These are phyloP conservation scores for Axea sp. DNA, from an alignment of 2,888 invertebrate species.

Conservation along the genomic window DNA sequence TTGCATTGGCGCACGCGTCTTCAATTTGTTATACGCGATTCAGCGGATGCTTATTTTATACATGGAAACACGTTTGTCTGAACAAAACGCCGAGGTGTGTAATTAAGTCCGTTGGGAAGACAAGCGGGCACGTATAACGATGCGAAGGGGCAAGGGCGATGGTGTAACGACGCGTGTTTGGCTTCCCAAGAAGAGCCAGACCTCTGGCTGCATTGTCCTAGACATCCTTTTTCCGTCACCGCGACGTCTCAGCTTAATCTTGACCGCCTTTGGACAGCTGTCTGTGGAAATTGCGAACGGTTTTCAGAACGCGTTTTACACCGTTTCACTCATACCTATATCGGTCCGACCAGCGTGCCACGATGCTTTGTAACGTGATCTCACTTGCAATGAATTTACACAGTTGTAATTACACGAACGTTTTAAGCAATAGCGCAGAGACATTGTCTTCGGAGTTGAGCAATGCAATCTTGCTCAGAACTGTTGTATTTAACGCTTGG, in stretches of 20 bases:
- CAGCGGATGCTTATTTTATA: constrained; percentile 9
- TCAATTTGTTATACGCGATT: constrained; percentile 6
- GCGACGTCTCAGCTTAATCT: constrained; percentile 14
- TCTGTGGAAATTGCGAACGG: too few relatives aligned
- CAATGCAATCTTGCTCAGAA: too few relatives aligned
- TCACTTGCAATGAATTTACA: too few relatives aligned
- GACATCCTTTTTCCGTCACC: constrained; percentile 51
- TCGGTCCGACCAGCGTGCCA: too few relatives aligned
- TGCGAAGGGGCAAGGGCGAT: constrained; percentile 14
- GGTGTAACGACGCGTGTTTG: constrained; percentile 30
- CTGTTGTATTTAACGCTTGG: too few relatives aligned
- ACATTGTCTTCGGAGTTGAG: too few relatives aligned
- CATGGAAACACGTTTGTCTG: constrained; percentile 9
- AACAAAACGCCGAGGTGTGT: constrained; percentile 1
- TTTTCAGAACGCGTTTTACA: too few relatives aligned
- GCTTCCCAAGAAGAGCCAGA: constrained; percentile 19
- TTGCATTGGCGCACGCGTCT: constrained; percentile 10
- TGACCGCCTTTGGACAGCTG: constrained; percentile 37
- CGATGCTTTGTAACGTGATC: too few relatives aligned
- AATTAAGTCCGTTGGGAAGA: constrained; percentile 18
- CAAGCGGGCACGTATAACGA: constrained; percentile 1
- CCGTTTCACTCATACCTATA: too few relatives aligned
- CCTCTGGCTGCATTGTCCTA: constrained; percentile 31
- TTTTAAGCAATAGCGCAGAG: too few relatives aligned
- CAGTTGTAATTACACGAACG: too few relatives aligned